These are phyloP conservation scores for Botrylloides violaceus DNA, from an alignment of 23 tunicate genomes.

Conservation along the genomic window DNA sequence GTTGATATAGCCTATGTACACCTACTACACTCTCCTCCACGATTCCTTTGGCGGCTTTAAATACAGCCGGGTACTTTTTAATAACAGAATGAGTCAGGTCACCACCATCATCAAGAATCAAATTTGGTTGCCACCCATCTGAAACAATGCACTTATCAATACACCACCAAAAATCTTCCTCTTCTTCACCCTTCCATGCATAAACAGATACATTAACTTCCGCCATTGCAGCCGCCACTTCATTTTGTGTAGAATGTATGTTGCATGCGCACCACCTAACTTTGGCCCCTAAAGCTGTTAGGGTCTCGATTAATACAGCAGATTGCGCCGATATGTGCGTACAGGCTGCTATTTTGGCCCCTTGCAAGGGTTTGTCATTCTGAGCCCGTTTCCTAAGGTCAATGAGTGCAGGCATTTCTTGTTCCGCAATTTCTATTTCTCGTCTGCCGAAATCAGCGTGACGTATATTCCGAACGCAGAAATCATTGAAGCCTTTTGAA, in stretches of 20 bases:
- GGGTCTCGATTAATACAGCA: conserved; percentile 23
- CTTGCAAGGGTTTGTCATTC: conserved; percentile 15
- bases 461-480: conserved; percentile 29
- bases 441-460: conserved; percentile 25
- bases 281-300: conserved; percentile 12
- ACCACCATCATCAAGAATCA: conserved; percentile 14
- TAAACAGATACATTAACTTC: conserved; percentile 9
- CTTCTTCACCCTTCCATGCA: conserved; percentile 31
- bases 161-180: conserved; percentile 31
- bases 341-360: conserved; percentile 21
- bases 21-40: conserved; percentile 6
- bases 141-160: conserved; percentile 18
- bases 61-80: background rate
- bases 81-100: conserved; percentile 1
- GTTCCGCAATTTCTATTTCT: conserved; percentile 36
- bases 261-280: conserved; percentile 33
- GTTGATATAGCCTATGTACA: conserved; percentile 7
- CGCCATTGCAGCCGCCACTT: conserved; percentile 27
- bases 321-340: conserved; percentile 26
- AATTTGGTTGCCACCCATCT: conserved; percentile 1
- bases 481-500: conserved; percentile 20
- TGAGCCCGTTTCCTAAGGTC: conserved; percentile 17
- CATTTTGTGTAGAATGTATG: conserved; percentile 23
- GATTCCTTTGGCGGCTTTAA: background rate
- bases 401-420: conserved; percentile 30